Conservation (phyloP, 1,140 invertebrate genomes). For the Ylistrum balloti region DNA sequence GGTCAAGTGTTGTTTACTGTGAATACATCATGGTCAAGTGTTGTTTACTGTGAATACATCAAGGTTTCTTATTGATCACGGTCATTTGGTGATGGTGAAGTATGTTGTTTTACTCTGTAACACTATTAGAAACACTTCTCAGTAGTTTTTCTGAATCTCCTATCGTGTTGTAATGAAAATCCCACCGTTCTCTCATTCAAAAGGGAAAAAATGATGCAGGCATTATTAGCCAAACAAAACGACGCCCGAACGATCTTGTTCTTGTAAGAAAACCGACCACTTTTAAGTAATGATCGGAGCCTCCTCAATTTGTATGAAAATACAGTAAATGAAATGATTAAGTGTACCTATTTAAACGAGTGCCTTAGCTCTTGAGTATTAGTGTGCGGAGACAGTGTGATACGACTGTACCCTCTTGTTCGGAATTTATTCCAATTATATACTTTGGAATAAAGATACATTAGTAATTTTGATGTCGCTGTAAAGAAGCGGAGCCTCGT, state of each 20-base stretch:
- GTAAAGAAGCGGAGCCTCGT: not conserved
- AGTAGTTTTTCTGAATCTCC: too few species aligned
- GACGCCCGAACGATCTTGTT: not conserved
- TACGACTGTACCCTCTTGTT: not conserved
- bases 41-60: too few species aligned
- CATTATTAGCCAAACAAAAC: not conserved
- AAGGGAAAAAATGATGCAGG: too few species aligned
- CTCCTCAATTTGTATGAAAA: conserved; percentile 27
- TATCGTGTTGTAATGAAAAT: too few species aligned
- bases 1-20: too few species aligned
- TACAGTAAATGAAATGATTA: conserved; percentile 2
- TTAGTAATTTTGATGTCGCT: not conserved
- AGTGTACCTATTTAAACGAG: not conserved
- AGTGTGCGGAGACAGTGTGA: not conserved
- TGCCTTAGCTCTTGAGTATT: not conserved
- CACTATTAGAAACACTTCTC: too few species aligned
- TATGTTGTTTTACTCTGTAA: too few species aligned
- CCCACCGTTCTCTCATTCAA: too few species aligned
- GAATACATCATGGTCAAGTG: too few species aligned
- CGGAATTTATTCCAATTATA: conserved; percentile 1
- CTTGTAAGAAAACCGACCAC: not conserved
- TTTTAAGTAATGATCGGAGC: not conserved
- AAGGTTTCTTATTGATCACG: too few species aligned
- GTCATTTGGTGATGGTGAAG: too few species aligned
- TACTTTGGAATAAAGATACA: not conserved